These are phyloP conservation scores for Trilocha varians DNA, from an alignment of 2,888 invertebrate genomes.

Conservation along the genomic window DNA sequence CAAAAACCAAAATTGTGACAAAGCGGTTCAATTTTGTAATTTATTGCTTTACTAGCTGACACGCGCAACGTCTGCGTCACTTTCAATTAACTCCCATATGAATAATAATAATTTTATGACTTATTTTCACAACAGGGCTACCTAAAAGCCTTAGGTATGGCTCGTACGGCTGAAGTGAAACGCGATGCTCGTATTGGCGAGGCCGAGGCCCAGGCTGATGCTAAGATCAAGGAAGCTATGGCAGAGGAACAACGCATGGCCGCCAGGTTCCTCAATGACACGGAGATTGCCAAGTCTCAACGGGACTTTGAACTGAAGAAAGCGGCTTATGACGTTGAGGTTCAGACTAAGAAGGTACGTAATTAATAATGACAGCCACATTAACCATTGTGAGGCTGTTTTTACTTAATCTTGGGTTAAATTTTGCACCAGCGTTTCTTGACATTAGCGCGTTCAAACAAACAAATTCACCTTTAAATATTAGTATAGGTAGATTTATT, in stretches of 20 bases:
- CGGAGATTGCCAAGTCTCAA: slow-evolving; percentile 97
- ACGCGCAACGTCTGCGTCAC: no score
- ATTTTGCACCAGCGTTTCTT: no score
- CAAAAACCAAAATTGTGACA: no score
- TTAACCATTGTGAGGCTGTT: no score
- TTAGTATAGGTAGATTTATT: no score
- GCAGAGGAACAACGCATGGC: slow-evolving; percentile 98
- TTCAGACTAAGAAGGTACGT: slow-evolving; percentile 88
- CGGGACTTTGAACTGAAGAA: slow-evolving; percentile 97
- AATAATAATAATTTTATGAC: not conserved
- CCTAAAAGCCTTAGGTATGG: slow-evolving; percentile 94
- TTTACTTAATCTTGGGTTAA: no score
- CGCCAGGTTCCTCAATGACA: slow-evolving; percentile 93
- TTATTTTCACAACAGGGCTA: slow-evolving; percentile 79
- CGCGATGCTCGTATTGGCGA: slow-evolving; percentile 97
- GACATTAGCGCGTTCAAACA: no score
- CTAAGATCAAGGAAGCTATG: slow-evolving; percentile 93
- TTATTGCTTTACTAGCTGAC: no score
- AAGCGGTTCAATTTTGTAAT: no score
- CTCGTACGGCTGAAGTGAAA: slow-evolving; percentile 94
- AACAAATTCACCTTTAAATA: no score
- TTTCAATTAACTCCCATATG: no score
- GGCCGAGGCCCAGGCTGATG: slow-evolving; percentile 94
- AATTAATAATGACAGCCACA: not conserved
- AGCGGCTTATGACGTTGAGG: slow-evolving; percentile 97